Conservation (phyloP, 2,113 vertebrate genomes). For the Sapayoa aenigma region DNA sequence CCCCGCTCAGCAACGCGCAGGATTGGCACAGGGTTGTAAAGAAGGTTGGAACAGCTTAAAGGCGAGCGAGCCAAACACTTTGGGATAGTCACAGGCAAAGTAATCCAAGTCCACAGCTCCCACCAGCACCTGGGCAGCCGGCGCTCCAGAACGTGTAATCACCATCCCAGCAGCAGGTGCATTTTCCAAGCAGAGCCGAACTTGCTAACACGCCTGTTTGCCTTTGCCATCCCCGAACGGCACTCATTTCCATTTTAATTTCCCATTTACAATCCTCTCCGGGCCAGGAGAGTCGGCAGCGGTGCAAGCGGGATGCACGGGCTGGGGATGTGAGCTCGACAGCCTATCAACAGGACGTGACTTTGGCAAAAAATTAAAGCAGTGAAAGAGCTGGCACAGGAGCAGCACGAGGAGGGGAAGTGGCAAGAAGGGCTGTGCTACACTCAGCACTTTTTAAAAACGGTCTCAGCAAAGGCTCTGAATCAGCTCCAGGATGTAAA, state of each 20-base stretch:
- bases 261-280: constrained; percentile 19
- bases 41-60: constrained; percentile 44
- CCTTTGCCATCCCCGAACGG: not conserved
- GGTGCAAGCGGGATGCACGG: not conserved
- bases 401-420: constrained; percentile 42
- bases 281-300: constrained; percentile 1
- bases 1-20: not conserved
- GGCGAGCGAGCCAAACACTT: constrained; percentile 40
- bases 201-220: constrained; percentile 1
- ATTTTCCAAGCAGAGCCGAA: constrained; percentile 3
- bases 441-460: constrained; percentile 58
- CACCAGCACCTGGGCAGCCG: constrained; percentile 52
- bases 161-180: constrained; percentile 51
- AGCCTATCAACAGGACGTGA: constrained; percentile 46
- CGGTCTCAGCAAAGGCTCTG: constrained; percentile 39
- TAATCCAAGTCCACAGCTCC: constrained; percentile 44
- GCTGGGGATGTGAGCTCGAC: constrained; percentile 14
- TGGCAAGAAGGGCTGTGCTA: constrained; percentile 50
- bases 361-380: constrained; percentile 28
- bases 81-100: constrained; percentile 52
- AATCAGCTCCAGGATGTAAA: constrained; percentile 50
- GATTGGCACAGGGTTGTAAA: constrained; percentile 29
- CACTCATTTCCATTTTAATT: constrained; percentile 49
- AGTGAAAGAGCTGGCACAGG: not conserved
- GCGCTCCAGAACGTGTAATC: constrained; percentile 1